These are phyloP conservation scores for Micronisus gabar DNA, from an alignment of 2,113 vertebrate species.

Conservation along the genomic window DNA sequence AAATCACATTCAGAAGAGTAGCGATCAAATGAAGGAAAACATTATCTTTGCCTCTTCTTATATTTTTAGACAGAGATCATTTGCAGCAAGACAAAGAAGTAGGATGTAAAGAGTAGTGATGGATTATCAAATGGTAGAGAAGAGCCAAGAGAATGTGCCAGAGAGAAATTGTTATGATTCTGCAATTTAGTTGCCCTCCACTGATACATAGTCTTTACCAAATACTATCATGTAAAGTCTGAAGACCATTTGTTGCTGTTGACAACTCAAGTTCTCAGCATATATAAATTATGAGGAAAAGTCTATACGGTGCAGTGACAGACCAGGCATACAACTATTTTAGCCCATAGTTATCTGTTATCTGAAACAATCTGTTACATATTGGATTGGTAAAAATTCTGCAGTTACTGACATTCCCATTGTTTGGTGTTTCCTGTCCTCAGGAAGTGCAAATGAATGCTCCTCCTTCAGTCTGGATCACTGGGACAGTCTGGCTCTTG, in stretches of 20 bases:
- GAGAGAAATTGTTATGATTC: neutral
- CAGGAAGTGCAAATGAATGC: neutral
- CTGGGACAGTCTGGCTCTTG: neutral
- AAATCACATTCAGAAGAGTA: neutral
- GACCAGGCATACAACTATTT: neutral
- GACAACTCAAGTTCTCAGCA: neutral
- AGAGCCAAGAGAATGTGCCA: neutral
- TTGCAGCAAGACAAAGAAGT: neutral
- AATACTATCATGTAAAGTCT: neutral
- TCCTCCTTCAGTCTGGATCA: neutral
- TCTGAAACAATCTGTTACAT: neutral
- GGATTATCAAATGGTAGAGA: neutral
- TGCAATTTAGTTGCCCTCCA: neutral
- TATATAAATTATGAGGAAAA: neutral
- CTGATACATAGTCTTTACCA: neutral
- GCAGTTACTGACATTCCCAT: neutral
- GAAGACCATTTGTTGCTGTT: neutral
- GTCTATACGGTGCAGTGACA: rapidly evolving
- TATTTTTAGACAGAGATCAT: neutral
- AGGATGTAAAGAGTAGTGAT: neutral
- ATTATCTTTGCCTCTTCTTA: neutral
- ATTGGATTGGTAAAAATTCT: neutral
- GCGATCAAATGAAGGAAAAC: neutral
- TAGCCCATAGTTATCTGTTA: neutral
- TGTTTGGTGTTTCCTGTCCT: neutral